Conservation (phyloP, 1,140 invertebrate genomes). For the Hesperophylax magnus region DNA sequence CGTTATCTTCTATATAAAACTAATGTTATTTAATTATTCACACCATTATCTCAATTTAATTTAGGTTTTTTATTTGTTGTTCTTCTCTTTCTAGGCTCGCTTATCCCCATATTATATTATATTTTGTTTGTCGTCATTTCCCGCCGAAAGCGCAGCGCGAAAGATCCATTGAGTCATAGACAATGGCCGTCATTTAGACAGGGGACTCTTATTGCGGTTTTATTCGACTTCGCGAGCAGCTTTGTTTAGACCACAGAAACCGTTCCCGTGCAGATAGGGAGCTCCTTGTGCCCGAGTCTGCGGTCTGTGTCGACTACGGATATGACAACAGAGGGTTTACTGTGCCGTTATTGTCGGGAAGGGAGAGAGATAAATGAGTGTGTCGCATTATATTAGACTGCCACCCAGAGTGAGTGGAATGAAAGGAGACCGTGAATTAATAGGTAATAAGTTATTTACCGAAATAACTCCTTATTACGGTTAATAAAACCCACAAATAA, state of each 20-base stretch:
- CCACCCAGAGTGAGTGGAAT: slow-evolving; percentile 8
- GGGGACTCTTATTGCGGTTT: neutral
- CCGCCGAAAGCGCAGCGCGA: neutral
- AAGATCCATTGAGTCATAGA: slow-evolving; percentile 20
- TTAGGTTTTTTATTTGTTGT: too few relatives aligned
- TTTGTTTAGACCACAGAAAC: slow-evolving; percentile 26
- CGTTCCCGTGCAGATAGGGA: slow-evolving; percentile 9
- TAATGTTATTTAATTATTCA: too few relatives aligned
- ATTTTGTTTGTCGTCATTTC: slow-evolving; percentile 17
- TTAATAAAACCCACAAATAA: too few relatives aligned
- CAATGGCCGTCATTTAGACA: slow-evolving; percentile 17
- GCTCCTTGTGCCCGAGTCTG: neutral
- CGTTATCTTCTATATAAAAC: too few relatives aligned
- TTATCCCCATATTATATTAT: too few relatives aligned
- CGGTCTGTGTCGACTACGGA: neutral
- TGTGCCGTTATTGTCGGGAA: too few relatives aligned
- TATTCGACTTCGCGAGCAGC: slow-evolving; percentile 15
- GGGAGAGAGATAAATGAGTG: neutral
- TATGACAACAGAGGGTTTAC: too few relatives aligned
- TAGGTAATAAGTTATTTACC: too few relatives aligned
- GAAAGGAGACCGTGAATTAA: too few relatives aligned
- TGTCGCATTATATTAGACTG: slow-evolving; percentile 12
- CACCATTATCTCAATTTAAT: too few relatives aligned
- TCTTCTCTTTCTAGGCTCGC: too few relatives aligned
- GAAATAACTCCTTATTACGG: too few relatives aligned